Percentiles rank a stretch among this genome's conserved stretches.
phyloP scores from a whole-genome alignment of 2,888 invertebrate genomes.

The Trachelus stipa region DNA sequence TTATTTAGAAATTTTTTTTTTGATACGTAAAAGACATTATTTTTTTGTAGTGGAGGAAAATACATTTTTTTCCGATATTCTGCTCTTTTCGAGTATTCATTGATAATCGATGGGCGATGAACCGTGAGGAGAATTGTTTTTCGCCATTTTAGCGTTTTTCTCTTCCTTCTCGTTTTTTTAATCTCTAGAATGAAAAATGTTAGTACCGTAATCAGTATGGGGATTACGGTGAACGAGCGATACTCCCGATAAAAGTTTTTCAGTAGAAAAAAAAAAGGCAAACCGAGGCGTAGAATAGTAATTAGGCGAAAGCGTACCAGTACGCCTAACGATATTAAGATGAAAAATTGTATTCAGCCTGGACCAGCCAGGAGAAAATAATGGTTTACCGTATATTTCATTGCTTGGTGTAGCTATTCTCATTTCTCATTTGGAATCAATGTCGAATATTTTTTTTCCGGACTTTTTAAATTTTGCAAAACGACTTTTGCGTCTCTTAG shows the following conservation, averaged over 20 bases:
- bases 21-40: too few species aligned
- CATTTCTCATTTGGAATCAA: background rate
- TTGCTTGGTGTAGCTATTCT: background rate
- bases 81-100: background rate
- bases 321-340: background rate
- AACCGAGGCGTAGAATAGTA: background rate
- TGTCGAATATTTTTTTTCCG: background rate
- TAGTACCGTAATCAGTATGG: background rate
- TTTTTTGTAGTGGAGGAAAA: background rate
- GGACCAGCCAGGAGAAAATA: constrained; percentile 1
- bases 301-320: constrained; percentile 4
- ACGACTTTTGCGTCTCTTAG: background rate
- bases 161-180: background rate
- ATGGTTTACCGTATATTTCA: background rate
- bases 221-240: background rate
- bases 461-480: background rate
- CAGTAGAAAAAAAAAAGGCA: constrained; percentile 3
- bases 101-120: background rate
- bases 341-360: background rate
- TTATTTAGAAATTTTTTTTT: background rate
- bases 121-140: background rate
- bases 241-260: background rate
- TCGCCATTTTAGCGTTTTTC: background rate
- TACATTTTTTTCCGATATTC: background rate
- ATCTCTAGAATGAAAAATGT: background rate